Evolutionary conservation across 1,140 invertebrate species (phyloP), one percentile per base, ranked within the genome.

Genomic region (Drosophila pachea): DNA sequence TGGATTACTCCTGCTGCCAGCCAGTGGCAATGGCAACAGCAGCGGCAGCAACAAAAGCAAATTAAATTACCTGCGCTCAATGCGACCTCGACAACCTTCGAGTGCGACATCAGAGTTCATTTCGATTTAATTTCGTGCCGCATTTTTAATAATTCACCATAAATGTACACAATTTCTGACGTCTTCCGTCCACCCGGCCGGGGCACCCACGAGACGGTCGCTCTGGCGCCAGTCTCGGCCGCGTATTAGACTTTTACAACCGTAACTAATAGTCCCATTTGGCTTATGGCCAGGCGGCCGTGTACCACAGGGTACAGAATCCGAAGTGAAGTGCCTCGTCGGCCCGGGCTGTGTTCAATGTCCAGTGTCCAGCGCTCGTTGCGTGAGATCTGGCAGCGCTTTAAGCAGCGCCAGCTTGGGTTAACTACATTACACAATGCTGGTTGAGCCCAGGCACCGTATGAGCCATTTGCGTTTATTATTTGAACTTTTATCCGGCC

Each of bases 131-230:
- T 76, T 87, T 82, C 73, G 63, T 68, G 68, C 50, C 68, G 68
- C 78, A 73, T 86, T 86, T 70, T 88, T 88, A 88, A 88, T 88
- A 88, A 88, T 88, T 88, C 67, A 88, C 86, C 73, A 82, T 76
- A 79, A 86, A 69, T 62, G 79, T 76, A 77, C 81, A 86, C 74
- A 64, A 62, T 76, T 81, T 74, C 59, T 50, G 63, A 9, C 16
- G 12, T 50, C 35, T 42, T 33, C 12, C 47, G 40, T 11, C 33
- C 58, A 8, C 75, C 22, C 53, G 56, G 67, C 52, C 62, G 49
- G 66, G 33, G n/a, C 5, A n/a, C 48, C 48, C 48, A 33, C 31
- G n/a, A 52, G n/a, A 47, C 61, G 50, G 72, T 54, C 68, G 65
- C 5, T 63, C 63, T 76, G 81, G 81, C 81, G 81, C 76, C 81